Conservation (phyloP, 1,140 invertebrate species). For the Notospermus geniculatus region DNA sequence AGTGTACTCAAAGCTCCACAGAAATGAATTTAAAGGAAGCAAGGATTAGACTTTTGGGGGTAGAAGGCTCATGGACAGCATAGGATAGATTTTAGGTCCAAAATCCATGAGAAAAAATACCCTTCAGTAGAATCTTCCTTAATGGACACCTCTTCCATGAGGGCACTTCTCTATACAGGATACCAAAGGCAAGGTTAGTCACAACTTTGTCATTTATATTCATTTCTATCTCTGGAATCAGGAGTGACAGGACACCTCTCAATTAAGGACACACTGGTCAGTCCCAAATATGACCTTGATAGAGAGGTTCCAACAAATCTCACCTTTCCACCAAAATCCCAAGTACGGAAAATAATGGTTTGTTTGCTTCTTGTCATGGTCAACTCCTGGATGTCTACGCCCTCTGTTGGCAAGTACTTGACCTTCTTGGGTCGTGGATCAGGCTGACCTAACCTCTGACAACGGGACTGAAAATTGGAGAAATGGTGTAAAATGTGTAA, state of each 20-base stretch:
- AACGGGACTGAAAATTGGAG: slow-evolving; percentile 33
- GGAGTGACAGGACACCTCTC: slow-evolving; percentile 93
- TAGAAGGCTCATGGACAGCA: too few species aligned
- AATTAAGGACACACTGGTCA: slow-evolving; percentile 62
- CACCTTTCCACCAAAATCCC: slow-evolving; percentile 98
- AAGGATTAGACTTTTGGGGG: too few species aligned
- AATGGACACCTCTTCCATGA: neutral
- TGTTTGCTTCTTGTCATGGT: slow-evolving; percentile 57
- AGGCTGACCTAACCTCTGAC: slow-evolving; percentile 50
- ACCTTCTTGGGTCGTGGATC: slow-evolving; percentile 63
- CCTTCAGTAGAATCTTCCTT: neutral
- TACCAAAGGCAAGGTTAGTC: too few species aligned
- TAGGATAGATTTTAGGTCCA: too few species aligned
- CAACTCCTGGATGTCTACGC: slow-evolving; percentile 93
- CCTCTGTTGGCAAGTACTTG: slow-evolving; percentile 82
- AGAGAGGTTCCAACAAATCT: neutral
- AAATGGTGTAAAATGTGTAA: too few species aligned
- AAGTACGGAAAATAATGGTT: slow-evolving; percentile 88
- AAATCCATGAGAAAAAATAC: too few species aligned
- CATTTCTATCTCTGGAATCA: slow-evolving; percentile 89
- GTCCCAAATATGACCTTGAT: neutral
- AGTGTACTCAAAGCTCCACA: too few species aligned
- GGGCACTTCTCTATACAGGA: neutral
- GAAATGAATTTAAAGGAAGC: too few species aligned
- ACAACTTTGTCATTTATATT: too few species aligned